Evolutionary conservation across 2,113 vertebrate genomes (phyloP), one percentile per base, ranked within the genome.

Genomic region (Scatophagus argus): DNA sequence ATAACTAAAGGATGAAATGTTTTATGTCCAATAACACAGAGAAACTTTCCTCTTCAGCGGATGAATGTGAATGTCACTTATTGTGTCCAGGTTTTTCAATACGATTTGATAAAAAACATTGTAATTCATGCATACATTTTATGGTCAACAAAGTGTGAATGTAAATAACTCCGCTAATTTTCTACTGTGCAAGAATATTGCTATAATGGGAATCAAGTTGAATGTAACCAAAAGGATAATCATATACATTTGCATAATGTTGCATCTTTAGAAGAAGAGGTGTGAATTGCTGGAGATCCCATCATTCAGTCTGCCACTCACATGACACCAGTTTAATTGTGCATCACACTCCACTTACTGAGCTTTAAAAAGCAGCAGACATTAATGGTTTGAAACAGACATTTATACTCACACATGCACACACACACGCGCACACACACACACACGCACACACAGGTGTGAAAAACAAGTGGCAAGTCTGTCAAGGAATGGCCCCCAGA

Each of bases 401-500:
- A 17, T 52, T 71, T 46, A 23, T 8, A 52, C 11, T 34, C 6
- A 1, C 16, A 14, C 16, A 3, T 7, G 25, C 44, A 46, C 23
- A 73, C 52, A 12, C 34, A n/a, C 55, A 52, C 14, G 46, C 4
- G 2, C 39, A 27, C 4, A 23, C 34, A 52, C n/a, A 47, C 44
- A 17, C 43, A 8, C 7, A 34, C 14, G 19, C 59, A 73, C 55
- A 60, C n/a, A 71, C 32, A 52, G 27, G 27, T 25, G 47, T 52
- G 84, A 65, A 72, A 87, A 84, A 84, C 76, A 86, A 87, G 83
- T 55, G 27, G 76, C 77, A 74, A 86, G 63, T 81, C 83, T 87
- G 83, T 87, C 69, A 64, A 85, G 73, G 64, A 82, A 77, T 55
- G 12, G 19, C 60, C 84, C 52, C 82, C 8, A 41, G 89, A 88